Base-by-base conservation (phyloP, 2,888 invertebrate species). In the Agrochola lota region DNA sequence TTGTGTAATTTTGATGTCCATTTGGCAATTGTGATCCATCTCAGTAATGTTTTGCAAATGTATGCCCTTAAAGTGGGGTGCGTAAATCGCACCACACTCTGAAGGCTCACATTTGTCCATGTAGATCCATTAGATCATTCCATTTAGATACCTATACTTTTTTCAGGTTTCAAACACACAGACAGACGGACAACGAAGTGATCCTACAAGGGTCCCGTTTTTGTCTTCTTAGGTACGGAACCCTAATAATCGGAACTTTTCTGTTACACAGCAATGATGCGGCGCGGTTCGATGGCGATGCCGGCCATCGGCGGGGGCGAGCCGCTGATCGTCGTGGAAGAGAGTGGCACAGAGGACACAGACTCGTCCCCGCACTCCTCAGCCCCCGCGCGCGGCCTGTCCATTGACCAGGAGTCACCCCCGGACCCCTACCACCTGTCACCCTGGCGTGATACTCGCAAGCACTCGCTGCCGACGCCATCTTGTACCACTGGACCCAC, bases 401-500 rank as follows among this genome's bases (percentile, higher is more conserved):
- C 97, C 88, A 95, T 98, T 66, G 98, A 98, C 91, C 98, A 98
- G 81, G 98, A 98, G 92, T 98, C 98, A 0, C 98, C 98, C 0
- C 97, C 97, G 5, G 98, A 98, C 94, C 98, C 98, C 0, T 98
- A 98, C 95, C 97, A 98, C 71, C 94, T 98, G 75, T 98, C 98
- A 0, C 98, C 98, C 8, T 98, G 98, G 97, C 97, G 98, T 40
- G 98, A 98, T 89, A 97, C 98, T 1, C 97, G 98, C 89, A 98
- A 98, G 91, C 98, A 98, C 90, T 98, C 98, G 43, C 95, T 98
- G 88, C 98, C 98, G 3, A 98, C 98, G 0, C 98, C 98, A 3
- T 98, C 98, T 87, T 98, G 98, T 90, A 98, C 98, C 46, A 98
- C 98, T 77, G 98, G 98, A 71, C 98, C 98, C 78, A 98, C 98